Percentiles rank a stretch among this genome's conserved stretches.
phyloP scores from a whole-genome alignment of 2,113 vertebrate species.

The Centropus unirufus region DNA sequence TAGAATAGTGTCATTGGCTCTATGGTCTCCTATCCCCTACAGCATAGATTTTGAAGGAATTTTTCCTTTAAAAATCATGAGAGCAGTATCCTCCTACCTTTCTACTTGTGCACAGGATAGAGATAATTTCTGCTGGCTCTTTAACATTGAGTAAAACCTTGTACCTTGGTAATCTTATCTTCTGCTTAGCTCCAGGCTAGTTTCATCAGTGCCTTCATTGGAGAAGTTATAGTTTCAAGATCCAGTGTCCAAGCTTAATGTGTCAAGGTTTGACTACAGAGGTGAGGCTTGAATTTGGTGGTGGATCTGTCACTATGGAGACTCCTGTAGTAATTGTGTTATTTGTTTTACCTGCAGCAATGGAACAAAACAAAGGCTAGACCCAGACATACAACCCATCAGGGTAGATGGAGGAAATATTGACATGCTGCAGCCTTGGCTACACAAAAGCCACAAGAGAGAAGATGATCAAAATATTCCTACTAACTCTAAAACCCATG shows the following conservation, averaged over 20 bases:
- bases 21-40: neutral
- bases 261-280: neutral
- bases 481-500: neutral
- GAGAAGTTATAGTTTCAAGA: neutral
- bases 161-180: neutral
- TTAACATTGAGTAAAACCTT: neutral
- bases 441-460: neutral
- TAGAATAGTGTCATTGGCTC: neutral
- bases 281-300: neutral
- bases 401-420: neutral
- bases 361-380: neutral
- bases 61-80: neutral
- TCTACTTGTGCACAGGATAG: neutral
- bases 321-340: neutral
- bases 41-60: neutral
- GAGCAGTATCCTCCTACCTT: neutral
- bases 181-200: neutral
- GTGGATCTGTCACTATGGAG: constrained; percentile 1
- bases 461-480: neutral
- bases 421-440: neutral
- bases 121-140: neutral
- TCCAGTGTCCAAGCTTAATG: neutral
- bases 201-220: neutral
- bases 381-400: neutral
- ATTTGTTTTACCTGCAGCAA: neutral